Base-by-base conservation (phyloP, 2,888 invertebrate genomes). In the Mesorhabditis spiculigera region DNA sequence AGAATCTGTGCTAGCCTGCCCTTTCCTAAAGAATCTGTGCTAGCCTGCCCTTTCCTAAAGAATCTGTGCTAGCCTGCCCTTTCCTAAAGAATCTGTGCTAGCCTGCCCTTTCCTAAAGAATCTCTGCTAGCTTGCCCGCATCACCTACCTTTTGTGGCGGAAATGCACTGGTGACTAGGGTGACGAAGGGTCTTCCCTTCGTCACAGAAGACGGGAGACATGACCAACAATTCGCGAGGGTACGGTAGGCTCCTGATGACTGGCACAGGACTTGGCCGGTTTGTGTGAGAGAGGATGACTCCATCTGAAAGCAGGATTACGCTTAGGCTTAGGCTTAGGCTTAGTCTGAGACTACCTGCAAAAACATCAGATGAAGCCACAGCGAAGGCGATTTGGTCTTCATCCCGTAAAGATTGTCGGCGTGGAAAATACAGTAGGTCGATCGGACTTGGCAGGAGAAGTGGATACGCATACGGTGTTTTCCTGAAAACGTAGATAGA, bases 331-430 rank as follows among this genome's bases (percentile, higher is more conserved):
- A 44, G 4, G 28, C 28, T 28, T 28, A 28, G 28, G 28, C 28
- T 28, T 28, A 5, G 5, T 4, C 5, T 41, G 5, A 45, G 4
- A 43, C 6, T 67, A 94, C 90, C 75, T 94, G 93, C 68, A 95
- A 90, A 88, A 95, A 95, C 94, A 95, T 95, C 67, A 95, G 90
- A 88, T 95, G 95, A 77, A 95, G 92, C 95, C 95, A 95, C 63
- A 92, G 91, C 78, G 93, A 90, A 0, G 94, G 92, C 86, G 91
- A 91, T 75, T 93, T 90, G 45, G 89, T 89, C 79, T 88, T 87
- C 77, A 89, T 85, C 3, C 86, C 87, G 78, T 89, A 89, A 75
- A 87, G 86, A 45, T 77, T 74, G 58, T 86, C 86, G 70, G 86
- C 86, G 67, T 86, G 89, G 89, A 93, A 95, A 74, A 95, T 90